These are phyloP conservation scores for Drosophila littoralis DNA, from an alignment of 1,140 invertebrate species.

Conservation along the genomic window DNA sequence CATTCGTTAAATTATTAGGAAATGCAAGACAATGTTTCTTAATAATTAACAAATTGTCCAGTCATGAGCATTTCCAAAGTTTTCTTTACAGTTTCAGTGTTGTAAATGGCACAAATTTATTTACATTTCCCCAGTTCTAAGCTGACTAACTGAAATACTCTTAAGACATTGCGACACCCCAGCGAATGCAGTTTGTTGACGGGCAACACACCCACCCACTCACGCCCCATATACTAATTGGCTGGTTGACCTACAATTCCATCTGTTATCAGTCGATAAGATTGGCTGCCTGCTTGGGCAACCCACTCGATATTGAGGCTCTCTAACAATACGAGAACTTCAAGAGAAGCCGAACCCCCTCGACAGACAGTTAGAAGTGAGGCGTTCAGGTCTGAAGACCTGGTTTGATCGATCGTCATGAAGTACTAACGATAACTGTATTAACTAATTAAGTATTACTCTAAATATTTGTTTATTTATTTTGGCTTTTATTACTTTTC, in stretches of 20 bases:
- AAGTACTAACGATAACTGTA: constrained; percentile 46
- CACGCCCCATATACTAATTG: constrained; percentile 52
- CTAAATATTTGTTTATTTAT: constrained; percentile 1
- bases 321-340: constrained; percentile 16
- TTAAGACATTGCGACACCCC: constrained; percentile 1
- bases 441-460: constrained; percentile 23
- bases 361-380: constrained; percentile 32
- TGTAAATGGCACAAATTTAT: constrained; percentile 1
- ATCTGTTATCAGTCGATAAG: constrained; percentile 67
- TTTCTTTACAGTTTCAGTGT: constrained; percentile 25
- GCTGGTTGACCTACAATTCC: constrained; percentile 64
- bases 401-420: constrained; percentile 50
- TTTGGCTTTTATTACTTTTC: constrained; percentile 20
- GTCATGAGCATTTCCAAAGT: not conserved
- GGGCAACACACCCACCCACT: constrained; percentile 8
- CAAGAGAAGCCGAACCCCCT: constrained; percentile 1
- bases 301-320: constrained; percentile 9
- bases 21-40: constrained; percentile 16
- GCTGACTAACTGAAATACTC: not conserved
- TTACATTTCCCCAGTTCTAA: constrained; percentile 6
- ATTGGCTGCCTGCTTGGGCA: constrained; percentile 47
- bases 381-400: constrained; percentile 5
- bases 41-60: constrained; percentile 8
- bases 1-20: constrained; percentile 1
- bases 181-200: not conserved